These are phyloP conservation scores for Rhinophrynus dorsalis DNA, from an alignment of 2,797 vertebrate species.

Conservation along the genomic window DNA sequence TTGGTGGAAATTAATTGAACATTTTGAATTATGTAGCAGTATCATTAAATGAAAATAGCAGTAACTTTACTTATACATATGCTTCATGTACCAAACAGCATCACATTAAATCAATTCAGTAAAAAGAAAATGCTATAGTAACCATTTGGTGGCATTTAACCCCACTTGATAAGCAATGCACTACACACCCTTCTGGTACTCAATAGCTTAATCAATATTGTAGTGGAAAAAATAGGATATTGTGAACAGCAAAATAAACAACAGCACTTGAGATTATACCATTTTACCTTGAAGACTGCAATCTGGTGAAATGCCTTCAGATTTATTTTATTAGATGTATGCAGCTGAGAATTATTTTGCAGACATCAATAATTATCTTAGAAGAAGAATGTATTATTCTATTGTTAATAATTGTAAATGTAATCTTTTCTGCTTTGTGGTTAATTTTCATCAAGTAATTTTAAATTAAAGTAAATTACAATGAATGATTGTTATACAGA, in stretches of 20 bases:
- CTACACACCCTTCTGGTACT: too few relatives aligned
- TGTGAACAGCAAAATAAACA: not conserved
- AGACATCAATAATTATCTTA: conserved; percentile 26
- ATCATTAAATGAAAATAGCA: too few relatives aligned
- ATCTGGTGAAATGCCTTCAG: not conserved
- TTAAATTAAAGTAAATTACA: conserved; percentile 34
- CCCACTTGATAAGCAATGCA: too few relatives aligned
- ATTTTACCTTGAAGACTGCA: not conserved
- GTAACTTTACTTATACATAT: too few relatives aligned
- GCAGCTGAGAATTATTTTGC: not conserved
- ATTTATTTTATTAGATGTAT: conserved; percentile 10
- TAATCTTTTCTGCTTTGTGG: conserved; percentile 15
- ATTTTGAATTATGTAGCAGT: too few relatives aligned
- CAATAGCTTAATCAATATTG: too few relatives aligned
- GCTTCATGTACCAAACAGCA: too few relatives aligned
- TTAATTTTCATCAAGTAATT: conserved; percentile 30
- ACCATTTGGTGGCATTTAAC: too few relatives aligned
- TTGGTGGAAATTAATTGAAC: too few relatives aligned
- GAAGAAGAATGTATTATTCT: conserved; percentile 15
- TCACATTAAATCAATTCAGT: too few relatives aligned
- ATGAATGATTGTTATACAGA: conserved; percentile 4
- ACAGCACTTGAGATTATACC: not conserved
- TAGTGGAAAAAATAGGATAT: too few relatives aligned
- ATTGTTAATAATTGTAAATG: conserved; percentile 37
- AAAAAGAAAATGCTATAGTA: too few relatives aligned